Evolutionary conservation across 2,113 vertebrate species (phyloP).

Genomic region (Athene cunicularia): DNA sequence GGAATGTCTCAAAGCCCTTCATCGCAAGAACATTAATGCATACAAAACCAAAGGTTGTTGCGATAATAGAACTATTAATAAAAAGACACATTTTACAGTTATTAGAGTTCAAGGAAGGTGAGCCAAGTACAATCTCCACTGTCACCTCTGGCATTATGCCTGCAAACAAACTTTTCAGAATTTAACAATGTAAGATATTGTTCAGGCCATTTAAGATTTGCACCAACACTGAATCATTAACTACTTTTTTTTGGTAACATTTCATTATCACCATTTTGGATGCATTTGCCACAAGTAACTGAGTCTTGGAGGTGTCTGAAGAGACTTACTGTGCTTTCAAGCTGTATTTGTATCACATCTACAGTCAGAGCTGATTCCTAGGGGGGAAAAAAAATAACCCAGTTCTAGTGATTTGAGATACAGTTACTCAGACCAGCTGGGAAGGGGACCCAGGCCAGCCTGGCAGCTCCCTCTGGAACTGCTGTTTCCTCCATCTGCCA

Average conservation of each 20-base stretch:
- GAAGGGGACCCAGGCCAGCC: not conserved
- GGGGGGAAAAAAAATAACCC: accelerated
- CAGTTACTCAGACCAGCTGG: not conserved
- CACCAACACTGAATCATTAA: not conserved
- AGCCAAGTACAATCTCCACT: not conserved
- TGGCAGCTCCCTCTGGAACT: not conserved
- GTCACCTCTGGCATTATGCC: not conserved
- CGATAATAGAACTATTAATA: not conserved
- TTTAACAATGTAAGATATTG: not conserved
- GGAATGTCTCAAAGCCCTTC: not conserved
- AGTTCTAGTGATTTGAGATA: not conserved
- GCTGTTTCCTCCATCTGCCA: accelerated
- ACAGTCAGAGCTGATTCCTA: not conserved
- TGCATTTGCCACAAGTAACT: not conserved
- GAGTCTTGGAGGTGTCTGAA: accelerated
- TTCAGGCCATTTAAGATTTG: not conserved
- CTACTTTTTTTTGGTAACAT: not conserved
- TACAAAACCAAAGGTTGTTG: not conserved
- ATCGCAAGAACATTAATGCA: accelerated
- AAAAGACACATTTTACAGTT: not conserved
- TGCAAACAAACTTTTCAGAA: not conserved
- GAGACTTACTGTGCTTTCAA: not conserved
- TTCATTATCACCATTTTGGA: not conserved
- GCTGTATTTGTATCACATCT: not conserved
- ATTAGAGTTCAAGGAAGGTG: not conserved